phyloP scores from a whole-genome alignment of 2,797 vertebrate species.

The Fringilla coelebs region DNA sequence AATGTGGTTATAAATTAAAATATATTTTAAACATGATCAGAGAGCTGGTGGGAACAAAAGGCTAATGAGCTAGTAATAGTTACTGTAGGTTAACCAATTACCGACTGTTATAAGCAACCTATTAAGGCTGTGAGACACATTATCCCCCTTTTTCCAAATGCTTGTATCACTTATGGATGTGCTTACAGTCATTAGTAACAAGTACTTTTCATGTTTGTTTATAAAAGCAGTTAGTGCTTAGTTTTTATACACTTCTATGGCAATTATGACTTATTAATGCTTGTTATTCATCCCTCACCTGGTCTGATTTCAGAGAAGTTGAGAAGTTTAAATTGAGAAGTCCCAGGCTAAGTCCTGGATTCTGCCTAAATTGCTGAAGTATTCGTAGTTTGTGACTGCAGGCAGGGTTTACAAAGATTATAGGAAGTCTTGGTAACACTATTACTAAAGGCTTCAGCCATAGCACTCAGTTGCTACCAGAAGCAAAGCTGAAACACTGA shows the following conservation, averaged over 20 bases:
- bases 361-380: neutral
- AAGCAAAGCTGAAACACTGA: neutral
- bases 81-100: neutral
- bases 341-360: neutral
- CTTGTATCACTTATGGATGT: neutral
- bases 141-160: neutral
- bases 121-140: neutral
- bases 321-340: neutral
- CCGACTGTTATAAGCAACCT: neutral
- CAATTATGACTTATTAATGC: neutral
- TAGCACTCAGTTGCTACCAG: neutral
- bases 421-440: neutral
- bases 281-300: neutral
- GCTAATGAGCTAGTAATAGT: neutral
- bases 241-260: neutral
- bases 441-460: neutral
- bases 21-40: neutral
- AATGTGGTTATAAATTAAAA: neutral
- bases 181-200: neutral
- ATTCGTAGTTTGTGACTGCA: neutral
- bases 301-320: neutral
- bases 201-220: neutral
- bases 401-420: neutral
- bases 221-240: neutral
- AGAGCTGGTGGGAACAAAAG: neutral